Percentiles rank a stretch among this genome's conserved stretches.
Conservation (phyloP, 92 coral and sea anemone genomes). For the Nematostella vectensis region DNA sequence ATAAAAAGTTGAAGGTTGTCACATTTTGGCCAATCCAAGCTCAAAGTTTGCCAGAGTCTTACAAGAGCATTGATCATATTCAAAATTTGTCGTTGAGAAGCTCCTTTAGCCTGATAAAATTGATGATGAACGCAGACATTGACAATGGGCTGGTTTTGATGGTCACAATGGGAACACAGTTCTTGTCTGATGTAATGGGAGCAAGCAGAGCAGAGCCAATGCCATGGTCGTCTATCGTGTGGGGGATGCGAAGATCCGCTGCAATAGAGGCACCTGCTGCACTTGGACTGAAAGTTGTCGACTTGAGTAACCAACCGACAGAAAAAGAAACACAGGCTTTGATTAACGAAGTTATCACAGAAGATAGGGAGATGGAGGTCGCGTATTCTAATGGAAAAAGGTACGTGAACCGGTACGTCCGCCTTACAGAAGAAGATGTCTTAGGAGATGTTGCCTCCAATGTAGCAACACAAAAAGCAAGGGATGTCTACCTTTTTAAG, state of each 20-base stretch:
- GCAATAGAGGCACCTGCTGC: constrained; percentile 6
- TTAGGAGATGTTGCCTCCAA: not conserved
- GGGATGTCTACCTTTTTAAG: not conserved
- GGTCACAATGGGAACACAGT: constrained; percentile 7
- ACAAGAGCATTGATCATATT: constrained; percentile 1
- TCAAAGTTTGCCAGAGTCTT: not conserved
- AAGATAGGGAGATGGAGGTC: constrained; percentile 34
- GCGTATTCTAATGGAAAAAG: constrained; percentile 39
- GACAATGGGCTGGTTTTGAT: constrained; percentile 3
- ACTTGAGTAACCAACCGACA: constrained; percentile 9
- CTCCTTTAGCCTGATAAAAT: constrained; percentile 13
- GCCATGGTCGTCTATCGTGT: constrained; percentile 27
- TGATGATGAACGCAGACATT: constrained; percentile 7
- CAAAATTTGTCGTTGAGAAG: constrained; percentile 22
- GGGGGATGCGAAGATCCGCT: constrained; percentile 13
- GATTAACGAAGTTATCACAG: not conserved
- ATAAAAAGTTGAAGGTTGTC: constrained; percentile 19
- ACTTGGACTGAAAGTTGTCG: constrained; percentile 17
- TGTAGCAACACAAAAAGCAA: not conserved
- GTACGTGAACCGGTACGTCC: constrained; percentile 45
- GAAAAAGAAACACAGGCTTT: not conserved
- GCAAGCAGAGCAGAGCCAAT: not conserved
- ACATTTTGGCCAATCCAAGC: constrained; percentile 27
- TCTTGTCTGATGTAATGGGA: not conserved
- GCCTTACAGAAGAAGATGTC: constrained; percentile 1